Percentiles rank a stretch among this genome's conserved stretches.
Conservation (phyloP, 2,888 invertebrate species). For the Drosophila helvetica region DNA sequence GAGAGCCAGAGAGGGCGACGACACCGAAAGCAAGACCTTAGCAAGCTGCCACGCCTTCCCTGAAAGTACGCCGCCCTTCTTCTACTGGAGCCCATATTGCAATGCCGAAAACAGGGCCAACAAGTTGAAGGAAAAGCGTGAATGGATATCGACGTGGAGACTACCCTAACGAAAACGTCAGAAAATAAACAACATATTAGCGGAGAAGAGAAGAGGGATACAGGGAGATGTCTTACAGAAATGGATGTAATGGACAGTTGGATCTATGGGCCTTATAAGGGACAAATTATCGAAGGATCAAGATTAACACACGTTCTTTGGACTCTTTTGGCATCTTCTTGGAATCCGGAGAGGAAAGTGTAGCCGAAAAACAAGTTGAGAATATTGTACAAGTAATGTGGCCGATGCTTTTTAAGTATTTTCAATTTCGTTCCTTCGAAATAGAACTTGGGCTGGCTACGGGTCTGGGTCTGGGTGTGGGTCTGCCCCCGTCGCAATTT, state of each 20-base stretch:
- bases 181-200: too few relatives aligned
- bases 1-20: not conserved
- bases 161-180: not conserved
- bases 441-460: not conserved
- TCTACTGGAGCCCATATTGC: constrained; percentile 20
- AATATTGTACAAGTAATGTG: constrained; percentile 2
- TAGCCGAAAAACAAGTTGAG: constrained; percentile 1
- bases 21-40: not conserved
- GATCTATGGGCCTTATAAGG: too few relatives aligned
- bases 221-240: too few relatives aligned
- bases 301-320: too few relatives aligned
- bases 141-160: not conserved
- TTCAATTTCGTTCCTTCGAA: constrained; percentile 29
- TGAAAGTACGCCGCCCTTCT: constrained; percentile 3
- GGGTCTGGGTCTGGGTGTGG: too few relatives aligned
- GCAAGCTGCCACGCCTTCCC: not conserved
- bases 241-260: too few relatives aligned
- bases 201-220: too few relatives aligned
- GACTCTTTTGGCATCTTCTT: not conserved
- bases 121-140: not conserved
- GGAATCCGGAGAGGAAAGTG: not conserved
- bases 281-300: too few relatives aligned
- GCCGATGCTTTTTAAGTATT: constrained; percentile 23
- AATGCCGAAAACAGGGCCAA: constrained; percentile 12
- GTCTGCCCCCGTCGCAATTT: constrained; percentile 6